A percentile compares a stretch with the other conserved stretches of the same genome.
These are phyloP conservation scores for Saturnia japonica DNA, from an alignment of 2,888 invertebrate genomes.

Conservation along the genomic window DNA sequence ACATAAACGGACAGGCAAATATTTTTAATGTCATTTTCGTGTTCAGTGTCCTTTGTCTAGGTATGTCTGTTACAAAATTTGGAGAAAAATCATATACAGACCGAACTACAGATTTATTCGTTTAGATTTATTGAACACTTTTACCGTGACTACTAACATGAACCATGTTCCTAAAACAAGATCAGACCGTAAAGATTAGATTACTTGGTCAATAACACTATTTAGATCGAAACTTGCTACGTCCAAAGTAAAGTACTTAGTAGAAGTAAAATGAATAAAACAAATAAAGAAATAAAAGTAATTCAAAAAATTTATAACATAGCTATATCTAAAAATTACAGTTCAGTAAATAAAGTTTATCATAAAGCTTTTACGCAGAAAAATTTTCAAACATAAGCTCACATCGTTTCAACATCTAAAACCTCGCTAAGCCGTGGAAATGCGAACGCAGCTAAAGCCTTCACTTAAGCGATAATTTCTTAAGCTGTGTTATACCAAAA, in stretches of 20 bases:
- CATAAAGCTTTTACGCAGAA: neutral
- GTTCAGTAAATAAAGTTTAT: neutral
- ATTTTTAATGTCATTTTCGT: no score
- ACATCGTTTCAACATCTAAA: neutral
- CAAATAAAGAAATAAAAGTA: neutral
- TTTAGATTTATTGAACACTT: no score
- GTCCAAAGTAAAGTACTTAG: no score
- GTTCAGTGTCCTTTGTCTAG: no score
- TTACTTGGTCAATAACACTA: neutral
- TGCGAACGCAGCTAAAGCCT: constrained; percentile 16
- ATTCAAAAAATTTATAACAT: neutral
- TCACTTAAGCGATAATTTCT: constrained; percentile 26
- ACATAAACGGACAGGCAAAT: no score
- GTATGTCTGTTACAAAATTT: no score
- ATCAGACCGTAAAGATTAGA: neutral
- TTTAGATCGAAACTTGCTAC: neutral
- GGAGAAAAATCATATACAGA: no score
- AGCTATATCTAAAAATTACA: neutral
- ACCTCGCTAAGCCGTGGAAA: constrained; percentile 15
- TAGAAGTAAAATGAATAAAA: no score
- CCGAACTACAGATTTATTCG: no score
- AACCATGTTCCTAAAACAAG: neutral
- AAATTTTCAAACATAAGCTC: constrained; percentile 7
- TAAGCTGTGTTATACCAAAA: constrained; percentile 18
- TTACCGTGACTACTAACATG: no score